Conservation (phyloP, 2,888 invertebrate genomes). For the Laothoe populi region DNA sequence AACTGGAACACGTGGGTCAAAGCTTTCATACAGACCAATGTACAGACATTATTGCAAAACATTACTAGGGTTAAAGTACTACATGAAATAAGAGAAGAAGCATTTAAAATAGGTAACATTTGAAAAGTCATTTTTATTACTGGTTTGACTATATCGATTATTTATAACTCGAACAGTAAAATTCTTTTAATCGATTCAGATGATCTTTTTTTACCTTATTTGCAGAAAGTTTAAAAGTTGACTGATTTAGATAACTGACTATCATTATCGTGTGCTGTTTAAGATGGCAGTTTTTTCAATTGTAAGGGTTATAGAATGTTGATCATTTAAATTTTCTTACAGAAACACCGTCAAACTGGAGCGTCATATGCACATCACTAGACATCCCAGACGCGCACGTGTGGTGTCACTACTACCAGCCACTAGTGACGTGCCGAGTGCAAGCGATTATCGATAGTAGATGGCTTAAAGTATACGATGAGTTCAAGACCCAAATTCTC, state of each 20-base stretch:
- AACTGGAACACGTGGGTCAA: slow-evolving; percentile 88
- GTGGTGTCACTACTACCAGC: slow-evolving; percentile 90
- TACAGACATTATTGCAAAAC: slow-evolving; percentile 86
- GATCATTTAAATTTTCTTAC: neutral
- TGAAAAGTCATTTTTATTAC: neutral
- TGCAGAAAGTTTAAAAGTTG: too few relatives aligned
- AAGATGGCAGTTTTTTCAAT: too few relatives aligned
- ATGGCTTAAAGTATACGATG: slow-evolving; percentile 70
- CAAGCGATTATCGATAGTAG: slow-evolving; percentile 84
- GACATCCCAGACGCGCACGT: slow-evolving; percentile 85
- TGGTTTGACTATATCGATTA: too few relatives aligned
- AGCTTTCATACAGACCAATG: slow-evolving; percentile 82
- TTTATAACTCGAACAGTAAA: neutral
- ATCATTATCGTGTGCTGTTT: too few relatives aligned
- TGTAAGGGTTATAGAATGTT: too few relatives aligned
- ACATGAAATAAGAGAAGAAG: slow-evolving; percentile 89
- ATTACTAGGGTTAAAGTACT: slow-evolving; percentile 89
- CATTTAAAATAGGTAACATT: slow-evolving; percentile 84
- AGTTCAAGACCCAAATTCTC: slow-evolving; percentile 68
- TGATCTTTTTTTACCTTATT: too few relatives aligned
- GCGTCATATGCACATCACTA: slow-evolving; percentile 84
- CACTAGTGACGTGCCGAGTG: slow-evolving; percentile 88
- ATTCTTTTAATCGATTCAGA: neutral
- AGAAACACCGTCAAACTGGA: slow-evolving; percentile 87
- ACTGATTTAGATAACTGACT: too few relatives aligned